Conservation (phyloP, 2,113 vertebrate genomes). For the Leuciscus idus region DNA sequence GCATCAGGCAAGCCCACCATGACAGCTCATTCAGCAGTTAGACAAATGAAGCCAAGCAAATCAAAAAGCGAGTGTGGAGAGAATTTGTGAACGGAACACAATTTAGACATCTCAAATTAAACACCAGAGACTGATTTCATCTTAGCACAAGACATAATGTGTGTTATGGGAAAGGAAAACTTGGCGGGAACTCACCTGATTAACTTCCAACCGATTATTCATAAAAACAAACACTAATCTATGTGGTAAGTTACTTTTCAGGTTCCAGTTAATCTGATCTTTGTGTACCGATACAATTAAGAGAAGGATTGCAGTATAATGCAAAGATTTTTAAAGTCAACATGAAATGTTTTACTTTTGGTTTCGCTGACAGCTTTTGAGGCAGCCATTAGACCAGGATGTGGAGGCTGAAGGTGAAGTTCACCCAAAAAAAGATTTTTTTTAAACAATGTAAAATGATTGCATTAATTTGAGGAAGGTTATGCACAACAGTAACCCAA, state of each 20-base stretch:
- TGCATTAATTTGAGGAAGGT: background rate
- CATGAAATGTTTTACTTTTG: conserved; percentile 16
- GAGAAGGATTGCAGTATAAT: background rate
- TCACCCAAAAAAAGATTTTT: background rate
- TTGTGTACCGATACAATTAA: background rate
- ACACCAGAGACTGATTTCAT: conserved; percentile 17
- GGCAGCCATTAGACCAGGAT: background rate
- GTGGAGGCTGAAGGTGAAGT: background rate
- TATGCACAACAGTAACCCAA: background rate
- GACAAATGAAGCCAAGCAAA: conserved; percentile 31
- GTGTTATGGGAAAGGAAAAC: conserved; percentile 44
- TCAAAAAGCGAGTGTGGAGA: background rate
- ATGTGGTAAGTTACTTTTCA: background rate
- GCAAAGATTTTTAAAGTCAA: conserved; percentile 5
- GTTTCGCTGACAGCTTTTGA: background rate
- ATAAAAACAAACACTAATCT: background rate
- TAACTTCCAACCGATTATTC: conserved; percentile 3
- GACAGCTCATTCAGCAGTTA: conserved; percentile 50
- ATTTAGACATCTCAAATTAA: background rate
- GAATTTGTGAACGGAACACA: conserved; percentile 20
- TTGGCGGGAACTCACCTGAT: conserved; percentile 61
- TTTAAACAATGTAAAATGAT: background rate
- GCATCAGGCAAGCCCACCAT: conserved; percentile 68
- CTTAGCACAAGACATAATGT: background rate
- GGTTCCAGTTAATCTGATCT: background rate